A percentile compares a stretch with the other conserved stretches of the same genome.
phyloP scores from a whole-genome alignment of 1,140 invertebrate genomes.

The Campoletis sonorensis region DNA sequence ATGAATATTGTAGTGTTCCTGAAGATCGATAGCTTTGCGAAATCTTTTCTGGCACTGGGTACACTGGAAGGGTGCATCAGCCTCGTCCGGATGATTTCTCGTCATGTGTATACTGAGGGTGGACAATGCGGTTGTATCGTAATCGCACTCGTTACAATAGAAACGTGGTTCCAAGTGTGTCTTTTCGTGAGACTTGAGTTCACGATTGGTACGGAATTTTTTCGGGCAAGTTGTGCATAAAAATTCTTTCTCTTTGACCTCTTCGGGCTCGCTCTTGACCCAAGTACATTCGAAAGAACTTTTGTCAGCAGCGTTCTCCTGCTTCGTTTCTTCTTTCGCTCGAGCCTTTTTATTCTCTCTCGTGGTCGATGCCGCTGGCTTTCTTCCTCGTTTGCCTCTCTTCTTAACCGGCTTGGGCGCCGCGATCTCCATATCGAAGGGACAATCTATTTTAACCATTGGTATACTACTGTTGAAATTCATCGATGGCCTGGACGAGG shows the following conservation, averaged over 20 bases:
- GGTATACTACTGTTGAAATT: background rate
- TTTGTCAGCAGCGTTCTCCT: too few species aligned
- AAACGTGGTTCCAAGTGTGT: slow-evolving; percentile 72
- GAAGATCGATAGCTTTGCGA: slow-evolving; percentile 74
- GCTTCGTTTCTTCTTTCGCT: too few species aligned
- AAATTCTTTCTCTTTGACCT: slow-evolving; percentile 62
- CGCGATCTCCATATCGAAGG: background rate
- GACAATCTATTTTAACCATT: background rate
- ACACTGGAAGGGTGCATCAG: slow-evolving; percentile 79
- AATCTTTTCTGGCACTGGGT: slow-evolving; percentile 81
- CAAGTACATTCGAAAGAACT: too few species aligned
- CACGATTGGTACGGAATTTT: slow-evolving; percentile 70
- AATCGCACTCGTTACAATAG: slow-evolving; percentile 73
- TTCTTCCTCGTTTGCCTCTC: background rate
- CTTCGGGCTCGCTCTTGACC: too few species aligned
- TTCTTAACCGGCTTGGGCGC: background rate
- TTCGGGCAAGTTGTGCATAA: slow-evolving; percentile 72
- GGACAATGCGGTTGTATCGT: slow-evolving; percentile 71
- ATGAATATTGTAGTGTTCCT: slow-evolving; percentile 75
- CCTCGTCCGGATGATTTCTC: slow-evolving; percentile 66
- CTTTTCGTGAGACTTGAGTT: slow-evolving; percentile 73
- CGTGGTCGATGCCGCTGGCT: background rate
- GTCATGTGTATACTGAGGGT: slow-evolving; percentile 71
- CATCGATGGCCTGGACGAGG: background rate
- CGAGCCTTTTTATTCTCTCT: background rate